Evolutionary conservation across 2,888 invertebrate species (phyloP).

Genomic region (Drepana falcataria): DNA sequence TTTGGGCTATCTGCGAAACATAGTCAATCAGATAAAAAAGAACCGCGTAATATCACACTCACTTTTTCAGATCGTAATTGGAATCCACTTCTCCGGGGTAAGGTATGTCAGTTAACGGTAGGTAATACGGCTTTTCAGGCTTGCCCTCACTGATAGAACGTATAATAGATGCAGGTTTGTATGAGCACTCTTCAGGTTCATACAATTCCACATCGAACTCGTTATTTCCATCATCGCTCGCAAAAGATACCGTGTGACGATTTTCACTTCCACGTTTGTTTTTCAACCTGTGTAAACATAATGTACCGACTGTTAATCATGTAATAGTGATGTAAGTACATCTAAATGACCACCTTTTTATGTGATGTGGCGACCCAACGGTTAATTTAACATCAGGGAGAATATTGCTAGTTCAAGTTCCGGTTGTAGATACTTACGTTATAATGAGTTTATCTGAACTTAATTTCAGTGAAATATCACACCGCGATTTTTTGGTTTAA

Average conservation of each 20-base stretch:
- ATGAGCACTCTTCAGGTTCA: slow-evolving; percentile 40
- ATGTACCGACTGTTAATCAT: too few species aligned
- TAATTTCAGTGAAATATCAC: too few species aligned
- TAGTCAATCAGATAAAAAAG: too few species aligned
- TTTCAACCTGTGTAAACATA: slow-evolving; percentile 34
- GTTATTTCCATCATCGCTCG: slow-evolving; percentile 35
- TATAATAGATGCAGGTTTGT: slow-evolving; percentile 24
- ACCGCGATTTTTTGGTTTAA: too few species aligned
- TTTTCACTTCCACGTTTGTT: slow-evolving; percentile 45
- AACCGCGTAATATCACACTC: slow-evolving; percentile 4
- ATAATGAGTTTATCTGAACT: too few species aligned
- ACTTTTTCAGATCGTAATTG: slow-evolving; percentile 59
- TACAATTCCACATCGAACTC: slow-evolving; percentile 49
- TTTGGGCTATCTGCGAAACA: too few species aligned
- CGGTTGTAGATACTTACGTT: too few species aligned
- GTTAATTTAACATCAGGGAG: too few species aligned
- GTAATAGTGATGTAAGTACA: too few species aligned
- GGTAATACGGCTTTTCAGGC: slow-evolving; percentile 42
- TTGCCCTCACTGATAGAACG: slow-evolving; percentile 28
- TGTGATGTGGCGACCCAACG: too few species aligned
- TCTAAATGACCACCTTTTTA: too few species aligned
- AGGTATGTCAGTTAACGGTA: slow-evolving; percentile 58
- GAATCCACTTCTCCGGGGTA: slow-evolving; percentile 63
- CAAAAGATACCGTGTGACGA: slow-evolving; percentile 11
- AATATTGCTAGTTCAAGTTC: too few species aligned